Percentiles rank a stretch among this genome's conserved stretches.
These are phyloP conservation scores for Tenthredo notha DNA, from an alignment of 2,888 invertebrate species.

Conservation along the genomic window DNA sequence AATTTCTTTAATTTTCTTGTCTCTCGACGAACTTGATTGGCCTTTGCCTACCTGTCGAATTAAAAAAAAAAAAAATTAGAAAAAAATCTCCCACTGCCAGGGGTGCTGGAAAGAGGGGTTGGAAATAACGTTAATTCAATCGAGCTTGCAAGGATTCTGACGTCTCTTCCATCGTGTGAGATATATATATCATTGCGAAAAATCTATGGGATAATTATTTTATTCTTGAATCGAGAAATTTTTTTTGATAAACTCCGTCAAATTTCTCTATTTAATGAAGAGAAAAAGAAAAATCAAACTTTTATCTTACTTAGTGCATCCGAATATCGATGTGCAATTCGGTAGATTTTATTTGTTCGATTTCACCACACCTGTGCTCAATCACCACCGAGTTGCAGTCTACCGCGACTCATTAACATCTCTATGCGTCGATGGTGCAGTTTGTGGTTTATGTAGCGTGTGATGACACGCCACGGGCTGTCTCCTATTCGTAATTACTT, in stretches of 20 bases:
- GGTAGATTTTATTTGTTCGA: conserved; percentile 7
- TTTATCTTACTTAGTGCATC: neutral
- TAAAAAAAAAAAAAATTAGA: neutral
- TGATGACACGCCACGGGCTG: neutral
- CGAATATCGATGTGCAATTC: neutral
- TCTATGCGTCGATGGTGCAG: conserved; percentile 34
- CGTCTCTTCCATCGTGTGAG: neutral
- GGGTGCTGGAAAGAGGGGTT: neutral
- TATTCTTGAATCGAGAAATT: no score
- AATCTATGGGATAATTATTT: no score
- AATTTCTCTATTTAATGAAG: no score
- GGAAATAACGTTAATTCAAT: neutral
- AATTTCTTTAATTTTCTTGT: conserved; percentile 34
- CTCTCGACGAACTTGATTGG: conserved; percentile 32
- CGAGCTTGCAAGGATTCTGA: neutral
- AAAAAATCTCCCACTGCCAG: neutral
- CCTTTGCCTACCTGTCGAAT: conserved; percentile 19
- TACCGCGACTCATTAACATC: conserved; percentile 42
- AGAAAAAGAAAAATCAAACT: no score
- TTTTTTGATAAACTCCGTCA: no score
- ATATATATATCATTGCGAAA: neutral
- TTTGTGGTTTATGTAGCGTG: conserved; percentile 38
- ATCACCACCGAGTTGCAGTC: conserved; percentile 15
- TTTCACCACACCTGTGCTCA: conserved; percentile 9
- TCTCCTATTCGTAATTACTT: conserved; percentile 40